A percentile compares a stretch with the other conserved stretches of the same genome.
These are phyloP conservation scores for Chrysolina oricalcia DNA, from an alignment of 2,888 invertebrate genomes.

Conservation along the genomic window DNA sequence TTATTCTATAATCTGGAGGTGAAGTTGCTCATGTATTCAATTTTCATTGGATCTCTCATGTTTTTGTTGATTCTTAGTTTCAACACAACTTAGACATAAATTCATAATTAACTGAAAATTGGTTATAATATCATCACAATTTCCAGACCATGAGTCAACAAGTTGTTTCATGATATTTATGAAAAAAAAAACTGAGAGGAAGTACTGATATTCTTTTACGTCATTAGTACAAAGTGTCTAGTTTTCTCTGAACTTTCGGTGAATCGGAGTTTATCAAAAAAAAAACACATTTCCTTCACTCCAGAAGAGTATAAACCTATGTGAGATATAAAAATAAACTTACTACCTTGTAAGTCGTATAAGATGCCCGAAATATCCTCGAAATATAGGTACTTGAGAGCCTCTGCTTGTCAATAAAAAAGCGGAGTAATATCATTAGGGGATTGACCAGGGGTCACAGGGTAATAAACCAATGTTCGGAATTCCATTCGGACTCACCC, in stretches of 20 bases:
- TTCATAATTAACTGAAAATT: too few relatives aligned
- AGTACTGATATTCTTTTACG: too few relatives aligned
- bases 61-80: too few relatives aligned
- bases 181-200: too few relatives aligned
- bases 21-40: too few relatives aligned
- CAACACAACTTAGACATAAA: too few relatives aligned
- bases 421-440: constrained; percentile 63
- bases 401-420: constrained; percentile 63
- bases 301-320: neutral
- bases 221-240: too few relatives aligned
- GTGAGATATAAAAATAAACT: neutral
- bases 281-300: neutral
- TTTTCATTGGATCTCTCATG: too few relatives aligned
- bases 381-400: constrained; percentile 23
- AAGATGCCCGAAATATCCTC: constrained; percentile 3
- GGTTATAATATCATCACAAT: too few relatives aligned
- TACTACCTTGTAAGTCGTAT: constrained; percentile 4
- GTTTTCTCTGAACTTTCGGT: neutral
- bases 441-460: constrained; percentile 67
- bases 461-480: constrained; percentile 66
- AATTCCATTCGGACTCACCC: constrained; percentile 64
- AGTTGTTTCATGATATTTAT: too few relatives aligned
- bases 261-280: neutral
- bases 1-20: too few relatives aligned
- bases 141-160: too few relatives aligned